phyloP scores from a whole-genome alignment of 2,113 vertebrate genomes.

The Alexandromys fortis region DNA sequence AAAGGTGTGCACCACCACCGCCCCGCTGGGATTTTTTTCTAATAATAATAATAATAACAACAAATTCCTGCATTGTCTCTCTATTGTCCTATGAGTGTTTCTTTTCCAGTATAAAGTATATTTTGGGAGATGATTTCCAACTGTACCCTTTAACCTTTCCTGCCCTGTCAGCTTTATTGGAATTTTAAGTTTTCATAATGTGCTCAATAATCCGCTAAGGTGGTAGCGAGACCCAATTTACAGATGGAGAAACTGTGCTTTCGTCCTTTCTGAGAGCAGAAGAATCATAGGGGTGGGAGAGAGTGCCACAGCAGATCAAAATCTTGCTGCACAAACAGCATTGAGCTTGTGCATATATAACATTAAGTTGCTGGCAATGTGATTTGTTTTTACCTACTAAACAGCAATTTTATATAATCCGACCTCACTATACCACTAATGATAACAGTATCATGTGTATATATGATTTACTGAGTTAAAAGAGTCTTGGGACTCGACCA shows the following conservation, averaged over 20 bases:
- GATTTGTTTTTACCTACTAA: conserved; percentile 14
- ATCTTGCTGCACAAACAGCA: neutral
- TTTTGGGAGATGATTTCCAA: neutral
- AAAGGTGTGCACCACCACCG: too few relatives aligned
- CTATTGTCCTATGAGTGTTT: neutral
- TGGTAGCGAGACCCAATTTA: neutral
- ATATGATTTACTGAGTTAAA: neutral
- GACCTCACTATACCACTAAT: conserved; percentile 40
- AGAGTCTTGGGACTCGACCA: neutral
- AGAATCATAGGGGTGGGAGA: neutral
- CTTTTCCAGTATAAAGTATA: neutral
- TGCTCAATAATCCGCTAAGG: neutral
- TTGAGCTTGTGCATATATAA: neutral
- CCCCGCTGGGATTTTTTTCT: too few relatives aligned
- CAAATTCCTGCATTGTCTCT: neutral
- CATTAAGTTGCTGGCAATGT: neutral
- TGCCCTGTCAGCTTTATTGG: neutral
- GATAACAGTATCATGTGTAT: neutral
- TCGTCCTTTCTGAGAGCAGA: neutral
- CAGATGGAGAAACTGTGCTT: neutral
- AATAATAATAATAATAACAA: neutral
- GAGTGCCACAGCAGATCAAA: neutral
- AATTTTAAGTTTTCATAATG: neutral
- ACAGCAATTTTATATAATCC: neutral
- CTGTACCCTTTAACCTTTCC: neutral